Evolutionary conservation across 2,888 invertebrate genomes (phyloP).

Genomic region (Calephelis perditalis): DNA sequence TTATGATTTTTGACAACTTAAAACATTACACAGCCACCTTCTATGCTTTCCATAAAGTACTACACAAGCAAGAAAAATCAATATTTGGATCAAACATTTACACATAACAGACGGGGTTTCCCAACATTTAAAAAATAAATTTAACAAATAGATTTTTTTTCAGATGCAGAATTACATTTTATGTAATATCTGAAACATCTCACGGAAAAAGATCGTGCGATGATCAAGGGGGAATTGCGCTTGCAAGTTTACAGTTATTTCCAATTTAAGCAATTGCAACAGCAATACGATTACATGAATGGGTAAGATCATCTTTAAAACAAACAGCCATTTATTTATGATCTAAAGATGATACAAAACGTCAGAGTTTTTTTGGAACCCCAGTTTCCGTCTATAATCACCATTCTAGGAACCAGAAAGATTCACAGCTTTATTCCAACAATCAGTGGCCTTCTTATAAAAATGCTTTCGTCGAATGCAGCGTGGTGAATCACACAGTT

Average conservation of each 20-base stretch:
- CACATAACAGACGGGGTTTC: no score
- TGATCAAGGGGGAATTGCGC: neutral
- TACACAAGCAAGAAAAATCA: no score
- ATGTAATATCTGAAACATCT: slow-evolving; percentile 3
- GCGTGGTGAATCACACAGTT: slow-evolving; percentile 7
- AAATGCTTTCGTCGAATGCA: slow-evolving; percentile 1
- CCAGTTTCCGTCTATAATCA: neutral
- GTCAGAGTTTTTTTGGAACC: neutral
- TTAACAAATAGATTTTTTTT: no score
- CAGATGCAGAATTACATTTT: no score
- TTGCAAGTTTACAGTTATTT: slow-evolving; percentile 18
- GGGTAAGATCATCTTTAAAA: slow-evolving; percentile 18
- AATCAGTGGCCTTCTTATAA: no score
- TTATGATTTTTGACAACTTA: no score
- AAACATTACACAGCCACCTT: no score
- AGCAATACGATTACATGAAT: slow-evolving; percentile 24
- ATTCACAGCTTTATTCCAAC: no score
- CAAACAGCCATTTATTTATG: slow-evolving; percentile 10
- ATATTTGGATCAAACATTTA: no score
- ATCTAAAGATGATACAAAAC: neutral
- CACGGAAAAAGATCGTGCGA: slow-evolving; percentile 8
- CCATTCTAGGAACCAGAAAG: neutral
- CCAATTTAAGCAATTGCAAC: slow-evolving; percentile 18
- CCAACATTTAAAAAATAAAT: no score
- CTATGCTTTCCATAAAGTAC: no score